Evolutionary conservation across 2,888 invertebrate genomes (phyloP), one percentile per base, ranked within the genome.

Genomic region (Stomorhina lunata): DNA sequence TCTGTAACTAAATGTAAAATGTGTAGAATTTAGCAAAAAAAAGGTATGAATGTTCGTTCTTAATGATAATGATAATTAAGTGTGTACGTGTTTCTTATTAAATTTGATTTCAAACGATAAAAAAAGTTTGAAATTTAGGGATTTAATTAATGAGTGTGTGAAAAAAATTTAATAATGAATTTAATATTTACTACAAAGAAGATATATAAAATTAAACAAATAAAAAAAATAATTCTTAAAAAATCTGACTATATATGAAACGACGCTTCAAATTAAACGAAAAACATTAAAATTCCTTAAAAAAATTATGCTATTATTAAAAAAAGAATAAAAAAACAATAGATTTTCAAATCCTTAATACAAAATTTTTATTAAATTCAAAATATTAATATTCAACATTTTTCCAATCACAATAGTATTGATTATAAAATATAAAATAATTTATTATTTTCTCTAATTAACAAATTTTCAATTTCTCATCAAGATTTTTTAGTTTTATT

Each of bases 181-280:
- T n/a, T n/a, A n/a, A n/a, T n/a, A n/a, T n/a, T n/a, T n/a, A n/a
- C 4, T 32, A 29, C 1, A 29, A 2, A 15, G 1, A 7, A 37
- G 29, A 63, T 43, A 9, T 37, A 10, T 15, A 25, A 34, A 7
- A n/a, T 45, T 32, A 43, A 53, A n/a, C 53, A 20, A 17, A 25
- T 37, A 25, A 55, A 32, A 5, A 29, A 27, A 34, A 45, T 22
- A 17, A 57, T 45, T n/a, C n/a, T 15, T 1, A 73, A 57, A 68
- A 63, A 63, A 78, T 65, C 25, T 48, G 15, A 71, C 69, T 76
- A 71, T 59, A 77, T 61, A 72, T 37, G 63, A 57, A 78, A 75
- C 69, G 40, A 69, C 34, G 75, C 75, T 66, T 79, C 65, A 66
- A 65, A 79, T 45, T 40, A 32, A 43, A 27, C n/a, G 12, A 27